Evolutionary conservation across 1,140 invertebrate genomes (phyloP).

Genomic region (Gerris buenoi): DNA sequence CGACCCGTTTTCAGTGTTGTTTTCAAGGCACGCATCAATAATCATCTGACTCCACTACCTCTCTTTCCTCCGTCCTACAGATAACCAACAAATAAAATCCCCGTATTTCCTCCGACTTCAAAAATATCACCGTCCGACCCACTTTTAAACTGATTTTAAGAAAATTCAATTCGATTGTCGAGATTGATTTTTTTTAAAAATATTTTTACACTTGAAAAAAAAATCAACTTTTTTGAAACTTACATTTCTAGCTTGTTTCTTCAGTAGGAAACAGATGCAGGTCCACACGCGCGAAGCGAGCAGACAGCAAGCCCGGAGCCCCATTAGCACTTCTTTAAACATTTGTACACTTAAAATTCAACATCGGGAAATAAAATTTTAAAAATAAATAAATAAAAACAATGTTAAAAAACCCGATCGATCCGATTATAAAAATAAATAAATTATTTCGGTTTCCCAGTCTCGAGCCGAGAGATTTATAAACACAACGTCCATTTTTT

Average conservation of each 20-base stretch:
- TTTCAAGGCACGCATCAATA: not conserved
- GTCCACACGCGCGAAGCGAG: constrained; percentile 93
- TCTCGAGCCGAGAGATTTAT: too few relatives aligned
- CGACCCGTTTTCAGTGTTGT: not conserved
- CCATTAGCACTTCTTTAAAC: constrained; percentile 94
- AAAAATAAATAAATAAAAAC: too few relatives aligned
- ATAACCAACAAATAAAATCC: too few relatives aligned
- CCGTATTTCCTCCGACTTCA: too few relatives aligned
- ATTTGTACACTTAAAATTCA: constrained; percentile 37
- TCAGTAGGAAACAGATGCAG: constrained; percentile 90
- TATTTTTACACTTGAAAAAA: not conserved
- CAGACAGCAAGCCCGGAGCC: constrained; percentile 85
- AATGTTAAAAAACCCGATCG: too few relatives aligned
- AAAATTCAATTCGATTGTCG: not conserved
- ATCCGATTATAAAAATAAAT: too few relatives aligned
- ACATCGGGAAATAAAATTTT: not conserved
- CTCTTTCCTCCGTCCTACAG: not conserved
- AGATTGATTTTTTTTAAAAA: not conserved
- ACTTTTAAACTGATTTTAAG: not conserved
- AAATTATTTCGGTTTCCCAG: too few relatives aligned
- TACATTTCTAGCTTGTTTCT: constrained; percentile 89
- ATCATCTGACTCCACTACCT: not conserved
- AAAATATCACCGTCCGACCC: not conserved
- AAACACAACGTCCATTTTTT: too few relatives aligned
- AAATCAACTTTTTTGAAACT: constrained; percentile 36